Base-by-base conservation (phyloP, 2,797 vertebrate species). In the Pachyuromys duprasi region DNA sequence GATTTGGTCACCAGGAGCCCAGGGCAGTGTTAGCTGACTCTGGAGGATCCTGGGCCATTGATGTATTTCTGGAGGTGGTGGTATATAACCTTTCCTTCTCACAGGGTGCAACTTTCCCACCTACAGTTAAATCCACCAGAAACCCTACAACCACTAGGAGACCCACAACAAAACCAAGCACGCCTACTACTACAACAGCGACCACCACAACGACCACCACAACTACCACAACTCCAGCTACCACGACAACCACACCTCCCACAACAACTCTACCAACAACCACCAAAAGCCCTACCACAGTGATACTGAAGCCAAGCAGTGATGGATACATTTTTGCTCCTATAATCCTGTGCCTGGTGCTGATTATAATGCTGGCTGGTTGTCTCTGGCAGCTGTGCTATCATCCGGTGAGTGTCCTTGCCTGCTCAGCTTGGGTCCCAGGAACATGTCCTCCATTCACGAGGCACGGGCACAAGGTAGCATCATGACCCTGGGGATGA, bases 311-410 rank as follows among this genome's bases (percentile, higher is more conserved):
- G 28, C 81, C 62, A 8, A 26, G 42, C 36, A 22, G 8, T 2
- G 31, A 20, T 28, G 42, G 17, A 24, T 81, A 72, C 31, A 63
- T 81, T 36, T 49, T 92, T n/a, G 28, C 2, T 22, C 92, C 92
- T 0, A 17, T 93, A 3, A 31, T 78, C 2, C 26, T 88, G 55
- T 3, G 4, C 55, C 24, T 88, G 65, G 12, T 93, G 8, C 84
- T 72, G 31, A 18, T 11, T 45, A 1, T 63, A 39, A 42, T 88
- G 39, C 39, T 88, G 42, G 8, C 17, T 7, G 65, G 92, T 24
- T 93, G 84, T 72, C 13, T 80, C 33, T 70, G 67, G 84, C 84
- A 80, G 24, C 65, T 93, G 17, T 62, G 53, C 39, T 60, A 14
- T 12, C 12, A 36, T 31, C 45, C 42, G 42, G 88, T 89, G 74